These are phyloP conservation scores for Sebastes reedi DNA, from an alignment of 2,797 vertebrate species.

Conservation along the genomic window DNA sequence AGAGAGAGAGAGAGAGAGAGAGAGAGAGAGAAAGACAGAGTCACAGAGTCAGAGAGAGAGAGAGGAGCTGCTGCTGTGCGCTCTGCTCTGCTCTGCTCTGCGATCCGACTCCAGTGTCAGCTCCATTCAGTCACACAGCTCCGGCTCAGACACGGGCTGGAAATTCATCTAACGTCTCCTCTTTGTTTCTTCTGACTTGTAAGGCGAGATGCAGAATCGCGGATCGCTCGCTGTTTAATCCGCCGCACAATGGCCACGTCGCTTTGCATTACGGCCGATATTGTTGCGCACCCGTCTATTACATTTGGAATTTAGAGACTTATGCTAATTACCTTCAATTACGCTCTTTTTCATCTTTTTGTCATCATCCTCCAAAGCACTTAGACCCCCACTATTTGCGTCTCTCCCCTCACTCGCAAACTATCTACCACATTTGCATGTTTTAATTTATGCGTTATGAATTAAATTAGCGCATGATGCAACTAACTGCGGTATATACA, in stretches of 20 bases:
- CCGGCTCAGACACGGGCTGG: constrained; percentile 73
- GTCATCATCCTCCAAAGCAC: constrained; percentile 57
- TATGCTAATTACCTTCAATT: constrained; percentile 73
- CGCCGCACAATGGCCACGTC: constrained; percentile 71
- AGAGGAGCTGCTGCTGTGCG: constrained; percentile 11
- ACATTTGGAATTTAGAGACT: constrained; percentile 63
- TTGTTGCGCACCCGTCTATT: constrained; percentile 58
- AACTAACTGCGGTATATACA: constrained; percentile 59
- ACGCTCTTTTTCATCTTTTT: constrained; percentile 66
- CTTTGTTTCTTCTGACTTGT: constrained; percentile 78
- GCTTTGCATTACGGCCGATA: constrained; percentile 66
- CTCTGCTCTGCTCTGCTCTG: constrained; percentile 19
- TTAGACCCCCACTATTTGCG: constrained; percentile 42
- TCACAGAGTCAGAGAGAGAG: background rate
- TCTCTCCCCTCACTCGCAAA: constrained; percentile 12
- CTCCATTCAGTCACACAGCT: constrained; percentile 78
- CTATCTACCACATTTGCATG: constrained; percentile 56
- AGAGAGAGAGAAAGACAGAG: background rate
- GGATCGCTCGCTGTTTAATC: constrained; percentile 69
- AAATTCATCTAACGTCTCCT: constrained; percentile 75
- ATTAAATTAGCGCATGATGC: constrained; percentile 71
- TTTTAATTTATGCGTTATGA: constrained; percentile 68
- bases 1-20: background rate
- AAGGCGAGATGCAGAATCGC: constrained; percentile 71
- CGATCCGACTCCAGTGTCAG: constrained; percentile 70